Evolutionary conservation across 2,113 vertebrate species (phyloP).

Genomic region (Rousettus leschenaultii): DNA sequence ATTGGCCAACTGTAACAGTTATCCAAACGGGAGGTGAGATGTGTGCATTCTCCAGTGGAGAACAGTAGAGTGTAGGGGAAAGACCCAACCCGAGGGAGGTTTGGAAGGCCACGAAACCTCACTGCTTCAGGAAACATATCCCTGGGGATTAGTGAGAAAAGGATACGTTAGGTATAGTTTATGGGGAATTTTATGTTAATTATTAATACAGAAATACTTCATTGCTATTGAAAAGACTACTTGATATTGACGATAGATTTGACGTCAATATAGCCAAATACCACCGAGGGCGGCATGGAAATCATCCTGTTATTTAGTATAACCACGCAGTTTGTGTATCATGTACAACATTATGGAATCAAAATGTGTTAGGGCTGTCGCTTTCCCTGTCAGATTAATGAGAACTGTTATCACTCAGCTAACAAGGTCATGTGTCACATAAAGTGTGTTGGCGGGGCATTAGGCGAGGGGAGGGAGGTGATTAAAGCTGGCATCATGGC

Average conservation of each 20-base stretch:
- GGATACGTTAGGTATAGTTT: not conserved
- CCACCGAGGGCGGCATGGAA: not conserved
- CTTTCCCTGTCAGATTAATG: not conserved
- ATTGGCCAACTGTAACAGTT: not conserved
- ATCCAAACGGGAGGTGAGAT: not conserved
- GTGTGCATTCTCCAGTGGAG: not conserved
- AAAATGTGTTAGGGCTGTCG: not conserved
- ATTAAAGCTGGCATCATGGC: constrained; percentile 82
- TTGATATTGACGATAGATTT: not conserved
- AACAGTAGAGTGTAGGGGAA: not conserved
- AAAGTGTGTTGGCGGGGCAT: constrained; percentile 85
- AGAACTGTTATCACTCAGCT: constrained; percentile 61
- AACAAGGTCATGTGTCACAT: constrained; percentile 87
- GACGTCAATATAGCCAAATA: not conserved
- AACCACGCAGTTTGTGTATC: not conserved
- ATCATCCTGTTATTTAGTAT: not conserved
- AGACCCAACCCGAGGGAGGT: not conserved
- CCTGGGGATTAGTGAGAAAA: not conserved
- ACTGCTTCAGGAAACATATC: not conserved
- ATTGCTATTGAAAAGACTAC: not conserved
- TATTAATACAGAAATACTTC: not conserved
- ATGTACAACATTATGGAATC: not conserved
- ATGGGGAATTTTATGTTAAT: not conserved
- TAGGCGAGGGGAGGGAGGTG: constrained; percentile 79
- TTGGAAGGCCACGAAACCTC: not conserved